Percentiles rank a stretch among this genome's conserved stretches.
phyloP scores from a whole-genome alignment of 2,888 invertebrate species.

The Drosophila fungiperda region DNA sequence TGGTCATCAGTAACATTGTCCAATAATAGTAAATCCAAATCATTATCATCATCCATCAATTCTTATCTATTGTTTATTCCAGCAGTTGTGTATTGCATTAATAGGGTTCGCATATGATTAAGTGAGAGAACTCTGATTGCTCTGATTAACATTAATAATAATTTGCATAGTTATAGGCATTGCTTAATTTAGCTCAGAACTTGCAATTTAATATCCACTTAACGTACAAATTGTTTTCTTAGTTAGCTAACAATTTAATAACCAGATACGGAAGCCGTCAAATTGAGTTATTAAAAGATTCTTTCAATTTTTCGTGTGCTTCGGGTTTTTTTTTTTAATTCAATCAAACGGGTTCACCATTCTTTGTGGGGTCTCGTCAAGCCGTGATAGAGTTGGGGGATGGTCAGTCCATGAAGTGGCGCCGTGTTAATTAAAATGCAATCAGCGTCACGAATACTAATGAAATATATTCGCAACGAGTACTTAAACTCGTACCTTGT shows the following conservation, averaged over 20 bases:
- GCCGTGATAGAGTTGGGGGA: background rate
- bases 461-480: conserved; percentile 67
- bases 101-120: background rate
- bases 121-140: background rate
- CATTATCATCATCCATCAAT: conserved; percentile 32
- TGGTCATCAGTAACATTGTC: conserved; percentile 51
- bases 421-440: conserved; percentile 81
- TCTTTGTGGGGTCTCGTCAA: background rate
- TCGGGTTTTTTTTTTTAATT: conserved; percentile 37
- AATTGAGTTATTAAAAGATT: conserved; percentile 80
- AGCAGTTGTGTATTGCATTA: background rate
- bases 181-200: conserved; percentile 10
- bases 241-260: conserved; percentile 66
- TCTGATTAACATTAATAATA: conserved; percentile 1
- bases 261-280: conserved; percentile 27
- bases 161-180: conserved; percentile 2
- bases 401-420: conserved; percentile 62
- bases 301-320: conserved; percentile 67
- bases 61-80: background rate
- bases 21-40: conserved; percentile 56
- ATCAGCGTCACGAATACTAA: conserved; percentile 80
- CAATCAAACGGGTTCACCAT: conserved; percentile 68
- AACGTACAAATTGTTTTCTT: conserved; percentile 42
- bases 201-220: conserved; percentile 37
- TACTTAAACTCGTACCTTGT: conserved; percentile 28